Evolutionary conservation across 2,113 vertebrate genomes (phyloP), one percentile per base, ranked within the genome.

Genomic region (Microcebus murinus): DNA sequence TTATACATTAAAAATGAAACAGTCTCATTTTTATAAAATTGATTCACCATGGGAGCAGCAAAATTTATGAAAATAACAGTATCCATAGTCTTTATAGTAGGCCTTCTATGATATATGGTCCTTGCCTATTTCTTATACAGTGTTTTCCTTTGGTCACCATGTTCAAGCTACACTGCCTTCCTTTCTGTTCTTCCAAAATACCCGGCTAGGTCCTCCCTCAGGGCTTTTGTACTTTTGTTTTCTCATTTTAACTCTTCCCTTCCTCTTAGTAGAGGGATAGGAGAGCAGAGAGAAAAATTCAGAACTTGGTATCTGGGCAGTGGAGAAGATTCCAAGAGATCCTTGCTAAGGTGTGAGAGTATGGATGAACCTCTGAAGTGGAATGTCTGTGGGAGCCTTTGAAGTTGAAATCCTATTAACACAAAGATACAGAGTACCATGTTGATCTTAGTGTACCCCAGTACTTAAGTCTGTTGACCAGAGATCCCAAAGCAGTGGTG

Each of bases 11-110:
- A 87, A 71, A 87, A 81, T 57, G n/a, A 96, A 93, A 77, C 34
- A 42, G 4, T 93, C 91, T 96, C 57, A 88, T 95, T 95, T 96
- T 23, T 76, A 52, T 94, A 57, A 87, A 90, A 84, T 65, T 59
- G 73, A 86, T 90, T 96, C 83, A 92, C 31, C 31, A 6, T 48
- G 9, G 45, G 20, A 96, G 50, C 27, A n/a, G 45, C 71, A 96
- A 76, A 50, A 73, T 71, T 87, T 79, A 52, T 95, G 94, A 95
- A 88, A 68, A 82, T 88, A 20, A 50, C 63, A 94, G n/a, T 31
- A 80, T 86, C 21, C 15, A 10, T 1, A 63, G 48, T 92, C 34
- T 86, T 71, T 68, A 48, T 63, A 63, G 18, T 67, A 39, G 76
- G 23, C 3, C 29, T 8, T 91, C 71, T 90, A 4, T 55, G 25